phyloP scores from a whole-genome alignment of 23 tunicate species.

The Oikopleura dioica region DNA sequence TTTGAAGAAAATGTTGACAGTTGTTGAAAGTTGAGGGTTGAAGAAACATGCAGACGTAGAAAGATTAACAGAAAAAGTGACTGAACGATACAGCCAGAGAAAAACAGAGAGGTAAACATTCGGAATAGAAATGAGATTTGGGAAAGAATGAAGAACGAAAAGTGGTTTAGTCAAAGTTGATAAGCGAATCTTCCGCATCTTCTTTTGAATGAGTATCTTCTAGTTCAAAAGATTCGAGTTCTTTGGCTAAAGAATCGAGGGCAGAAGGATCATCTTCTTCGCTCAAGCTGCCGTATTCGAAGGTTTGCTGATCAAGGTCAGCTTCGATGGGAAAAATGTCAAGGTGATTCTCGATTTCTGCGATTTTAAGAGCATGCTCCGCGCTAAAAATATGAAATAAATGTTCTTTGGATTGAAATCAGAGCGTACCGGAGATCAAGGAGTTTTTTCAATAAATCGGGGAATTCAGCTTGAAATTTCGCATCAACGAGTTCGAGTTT shows the following conservation, averaged over 20 bases:
- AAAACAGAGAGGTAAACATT: background rate
- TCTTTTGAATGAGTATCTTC: no score
- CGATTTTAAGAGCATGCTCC: no score
- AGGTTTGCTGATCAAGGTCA: slow-evolving; percentile 50
- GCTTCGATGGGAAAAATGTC: slow-evolving; percentile 97
- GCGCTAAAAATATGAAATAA: no score
- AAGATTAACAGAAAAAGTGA: background rate
- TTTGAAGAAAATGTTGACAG: no score
- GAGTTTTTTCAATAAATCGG: background rate
- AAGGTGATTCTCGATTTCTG: slow-evolving; percentile 24
- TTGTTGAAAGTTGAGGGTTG: no score
- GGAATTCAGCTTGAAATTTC: slow-evolving; percentile 16
- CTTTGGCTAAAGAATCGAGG: background rate
- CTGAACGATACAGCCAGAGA: background rate
- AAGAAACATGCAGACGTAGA: no score
- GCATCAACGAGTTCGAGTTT: slow-evolving; percentile 74
- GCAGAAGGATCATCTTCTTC: no score
- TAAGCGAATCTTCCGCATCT: background rate
- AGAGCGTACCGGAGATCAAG: background rate
- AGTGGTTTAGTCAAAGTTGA: background rate
- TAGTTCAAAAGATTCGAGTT: no score
- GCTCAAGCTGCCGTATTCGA: slow-evolving; percentile 90
- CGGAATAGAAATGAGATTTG: background rate
- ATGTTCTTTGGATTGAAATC: no score
- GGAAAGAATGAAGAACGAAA: background rate